Evolutionary conservation across 2,888 invertebrate genomes (phyloP).

Genomic region (Scotopteryx bipunctaria): DNA sequence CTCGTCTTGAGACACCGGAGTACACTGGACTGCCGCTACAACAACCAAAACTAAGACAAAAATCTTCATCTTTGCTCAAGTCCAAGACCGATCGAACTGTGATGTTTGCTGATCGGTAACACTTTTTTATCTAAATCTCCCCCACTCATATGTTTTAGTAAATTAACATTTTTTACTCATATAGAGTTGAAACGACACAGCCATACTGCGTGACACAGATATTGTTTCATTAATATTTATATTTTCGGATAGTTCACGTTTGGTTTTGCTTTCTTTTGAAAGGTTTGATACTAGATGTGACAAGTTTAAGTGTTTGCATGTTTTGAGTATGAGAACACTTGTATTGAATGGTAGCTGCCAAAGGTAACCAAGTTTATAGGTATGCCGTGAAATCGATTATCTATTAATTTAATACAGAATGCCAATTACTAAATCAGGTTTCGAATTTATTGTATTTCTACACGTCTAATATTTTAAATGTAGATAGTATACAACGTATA

Average conservation of each 20-base stretch:
- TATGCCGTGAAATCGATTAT: neutral
- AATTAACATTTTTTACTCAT: slow-evolving; percentile 75
- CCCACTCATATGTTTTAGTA: slow-evolving; percentile 63
- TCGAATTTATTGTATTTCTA: no score
- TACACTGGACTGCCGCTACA: slow-evolving; percentile 56
- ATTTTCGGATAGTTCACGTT: slow-evolving; percentile 57
- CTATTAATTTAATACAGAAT: neutral
- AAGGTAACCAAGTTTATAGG: slow-evolving; percentile 15
- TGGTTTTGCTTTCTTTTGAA: slow-evolving; percentile 56
- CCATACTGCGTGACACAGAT: slow-evolving; percentile 69
- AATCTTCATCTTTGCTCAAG: slow-evolving; percentile 64
- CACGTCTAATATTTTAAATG: no score
- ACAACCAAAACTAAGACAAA: slow-evolving; percentile 63
- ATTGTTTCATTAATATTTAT: slow-evolving; percentile 73
- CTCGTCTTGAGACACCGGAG: slow-evolving; percentile 63
- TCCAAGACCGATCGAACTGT: slow-evolving; percentile 70
- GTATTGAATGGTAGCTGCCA: slow-evolving; percentile 15
- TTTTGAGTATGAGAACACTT: slow-evolving; percentile 20
- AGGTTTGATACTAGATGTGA: slow-evolving; percentile 54
- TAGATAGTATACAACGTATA: no score
- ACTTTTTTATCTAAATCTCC: slow-evolving; percentile 76
- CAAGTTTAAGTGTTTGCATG: slow-evolving; percentile 33
- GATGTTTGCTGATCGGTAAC: slow-evolving; percentile 68
- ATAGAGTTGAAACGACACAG: slow-evolving; percentile 65
- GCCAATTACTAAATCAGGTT: no score